phyloP scores from a whole-genome alignment of 2,113 vertebrate genomes.

The Calonectris borealis region DNA sequence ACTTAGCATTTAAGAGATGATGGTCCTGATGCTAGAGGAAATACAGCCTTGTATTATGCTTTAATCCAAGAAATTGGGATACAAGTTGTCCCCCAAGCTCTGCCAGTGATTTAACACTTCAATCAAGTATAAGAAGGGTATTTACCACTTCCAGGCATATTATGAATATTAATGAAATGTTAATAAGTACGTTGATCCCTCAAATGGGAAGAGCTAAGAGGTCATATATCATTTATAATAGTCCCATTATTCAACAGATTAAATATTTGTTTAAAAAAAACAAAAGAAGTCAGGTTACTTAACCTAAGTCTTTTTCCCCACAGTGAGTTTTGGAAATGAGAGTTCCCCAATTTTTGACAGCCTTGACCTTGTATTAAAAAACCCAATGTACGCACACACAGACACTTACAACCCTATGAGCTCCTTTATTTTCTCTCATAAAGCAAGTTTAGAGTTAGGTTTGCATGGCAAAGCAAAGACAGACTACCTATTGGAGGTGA shows the following conservation, averaged over 20 bases:
- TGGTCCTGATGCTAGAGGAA: background rate
- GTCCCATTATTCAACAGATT: background rate
- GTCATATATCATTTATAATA: background rate
- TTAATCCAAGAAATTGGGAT: background rate
- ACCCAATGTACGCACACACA: fast-evolving
- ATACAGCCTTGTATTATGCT: background rate
- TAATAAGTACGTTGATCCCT: background rate
- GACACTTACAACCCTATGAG: background rate
- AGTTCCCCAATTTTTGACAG: background rate
- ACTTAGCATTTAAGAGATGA: background rate
- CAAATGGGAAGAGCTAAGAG: background rate
- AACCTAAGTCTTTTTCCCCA: background rate
- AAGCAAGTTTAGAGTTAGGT: background rate
- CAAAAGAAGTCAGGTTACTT: background rate
- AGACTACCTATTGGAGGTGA: background rate
- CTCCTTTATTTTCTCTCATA: background rate
- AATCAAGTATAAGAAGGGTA: background rate
- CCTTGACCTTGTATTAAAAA: background rate
- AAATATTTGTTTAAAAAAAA: background rate
- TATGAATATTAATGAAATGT: background rate
- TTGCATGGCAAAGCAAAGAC: background rate
- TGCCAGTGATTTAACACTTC: background rate
- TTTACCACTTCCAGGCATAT: background rate
- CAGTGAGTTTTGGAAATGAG: background rate
- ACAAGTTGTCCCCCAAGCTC: background rate